phyloP scores from a whole-genome alignment of 2,113 vertebrate species.

The Falcunculus frontatus region DNA sequence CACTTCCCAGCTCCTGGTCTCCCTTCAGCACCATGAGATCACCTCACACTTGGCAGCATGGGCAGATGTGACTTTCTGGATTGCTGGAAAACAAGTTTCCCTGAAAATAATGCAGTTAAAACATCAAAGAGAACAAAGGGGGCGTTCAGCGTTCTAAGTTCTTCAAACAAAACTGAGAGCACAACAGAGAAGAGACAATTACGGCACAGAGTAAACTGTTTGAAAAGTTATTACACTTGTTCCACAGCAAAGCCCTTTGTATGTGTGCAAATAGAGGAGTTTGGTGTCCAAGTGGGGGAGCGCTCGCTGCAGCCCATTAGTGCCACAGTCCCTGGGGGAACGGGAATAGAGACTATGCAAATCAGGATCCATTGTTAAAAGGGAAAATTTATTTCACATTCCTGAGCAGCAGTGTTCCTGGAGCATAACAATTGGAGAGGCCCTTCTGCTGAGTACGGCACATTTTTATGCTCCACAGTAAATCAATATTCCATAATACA shows the following conservation, averaged over 20 bases:
- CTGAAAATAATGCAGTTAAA: neutral
- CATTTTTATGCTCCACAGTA: slow-evolving; percentile 38
- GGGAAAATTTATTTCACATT: slow-evolving; percentile 62
- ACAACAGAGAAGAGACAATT: neutral
- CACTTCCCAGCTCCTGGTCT: neutral
- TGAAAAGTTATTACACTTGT: neutral
- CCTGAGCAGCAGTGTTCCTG: slow-evolving; percentile 54
- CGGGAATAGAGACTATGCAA: slow-evolving; percentile 22
- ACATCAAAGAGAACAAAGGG: neutral
- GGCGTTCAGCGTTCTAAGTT: neutral
- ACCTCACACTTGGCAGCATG: neutral
- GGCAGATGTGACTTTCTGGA: neutral
- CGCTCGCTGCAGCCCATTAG: neutral
- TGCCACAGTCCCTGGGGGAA: neutral
- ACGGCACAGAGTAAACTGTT: neutral
- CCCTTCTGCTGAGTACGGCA: slow-evolving; percentile 52
- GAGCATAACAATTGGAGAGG: slow-evolving; percentile 58
- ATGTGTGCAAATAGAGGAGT: neutral
- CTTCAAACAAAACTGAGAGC: neutral
- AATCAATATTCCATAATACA: slow-evolving; percentile 43
- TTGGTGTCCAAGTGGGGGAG: neutral
- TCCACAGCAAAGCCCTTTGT: slow-evolving; percentile 10
- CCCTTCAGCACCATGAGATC: neutral
- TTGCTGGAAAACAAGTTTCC: neutral
- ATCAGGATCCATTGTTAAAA: slow-evolving; percentile 45